phyloP scores from a whole-genome alignment of 2,113 vertebrate genomes.

The Anas platyrhynchos region DNA sequence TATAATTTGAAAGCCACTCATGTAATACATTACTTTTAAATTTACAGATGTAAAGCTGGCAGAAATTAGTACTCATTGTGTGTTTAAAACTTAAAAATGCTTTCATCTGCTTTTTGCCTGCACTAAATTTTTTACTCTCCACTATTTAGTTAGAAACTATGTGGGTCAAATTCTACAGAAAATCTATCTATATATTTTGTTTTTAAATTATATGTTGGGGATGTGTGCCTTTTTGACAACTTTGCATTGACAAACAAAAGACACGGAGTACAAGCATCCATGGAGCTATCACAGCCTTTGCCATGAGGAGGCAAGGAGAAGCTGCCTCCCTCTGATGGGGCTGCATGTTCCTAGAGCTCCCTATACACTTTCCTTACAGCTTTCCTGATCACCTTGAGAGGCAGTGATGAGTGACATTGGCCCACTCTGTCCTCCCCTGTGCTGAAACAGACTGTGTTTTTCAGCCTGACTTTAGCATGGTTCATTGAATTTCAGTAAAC shows the following conservation, averaged over 20 bases:
- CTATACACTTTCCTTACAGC: neutral
- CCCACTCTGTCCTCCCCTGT: neutral
- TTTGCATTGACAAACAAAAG: neutral
- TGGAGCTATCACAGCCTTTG: neutral
- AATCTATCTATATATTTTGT: neutral
- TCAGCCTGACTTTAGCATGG: conserved; percentile 39
- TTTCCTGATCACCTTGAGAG: conserved; percentile 34
- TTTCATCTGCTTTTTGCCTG: neutral
- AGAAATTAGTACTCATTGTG: neutral
- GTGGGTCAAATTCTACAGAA: neutral
- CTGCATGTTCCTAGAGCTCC: neutral
- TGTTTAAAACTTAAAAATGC: neutral
- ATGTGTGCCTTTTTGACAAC: neutral
- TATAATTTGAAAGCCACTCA: neutral
- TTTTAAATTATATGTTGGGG: neutral
- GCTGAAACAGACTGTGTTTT: conserved; percentile 5
- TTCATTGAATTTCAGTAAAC: conserved; percentile 63
- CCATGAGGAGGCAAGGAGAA: neutral
- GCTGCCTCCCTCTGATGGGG: neutral
- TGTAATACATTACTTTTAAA: neutral
- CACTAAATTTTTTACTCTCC: neutral
- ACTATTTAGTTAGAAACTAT: neutral
- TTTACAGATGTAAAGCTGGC: neutral
- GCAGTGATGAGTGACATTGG: conserved; percentile 27
- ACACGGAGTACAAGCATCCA: neutral